A percentile compares a stretch with the other conserved stretches of the same genome.
These are phyloP conservation scores for Ranitomeya imitator DNA, from an alignment of 2,113 vertebrate genomes.

Conservation along the genomic window DNA sequence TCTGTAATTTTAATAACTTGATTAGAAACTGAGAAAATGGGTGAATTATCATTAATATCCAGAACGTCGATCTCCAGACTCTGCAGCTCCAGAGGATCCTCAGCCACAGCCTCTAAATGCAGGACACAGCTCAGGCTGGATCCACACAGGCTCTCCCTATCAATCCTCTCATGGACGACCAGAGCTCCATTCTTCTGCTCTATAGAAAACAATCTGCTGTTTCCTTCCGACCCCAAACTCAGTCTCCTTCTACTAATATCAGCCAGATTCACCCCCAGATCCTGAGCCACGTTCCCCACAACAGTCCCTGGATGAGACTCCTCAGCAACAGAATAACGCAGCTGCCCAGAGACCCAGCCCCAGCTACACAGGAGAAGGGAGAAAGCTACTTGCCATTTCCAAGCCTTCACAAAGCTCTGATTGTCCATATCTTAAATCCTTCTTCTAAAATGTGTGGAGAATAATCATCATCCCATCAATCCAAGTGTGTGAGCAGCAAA, in stretches of 20 bases:
- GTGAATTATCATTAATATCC: slow-evolving; percentile 82
- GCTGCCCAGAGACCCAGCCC: slow-evolving; percentile 77
- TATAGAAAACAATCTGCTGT: no score
- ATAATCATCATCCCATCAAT: slow-evolving; percentile 42
- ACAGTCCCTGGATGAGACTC: slow-evolving; percentile 71
- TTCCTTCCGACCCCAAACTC: no score
- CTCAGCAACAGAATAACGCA: slow-evolving; percentile 76
- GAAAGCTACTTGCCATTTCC: slow-evolving; percentile 81
- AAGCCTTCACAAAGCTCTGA: slow-evolving; percentile 67
- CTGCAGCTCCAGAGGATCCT: slow-evolving; percentile 15
- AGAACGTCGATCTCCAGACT: slow-evolving; percentile 79
- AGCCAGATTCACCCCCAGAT: no score
- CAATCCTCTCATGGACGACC: no score
- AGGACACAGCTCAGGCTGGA: no score
- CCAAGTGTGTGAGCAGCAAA: slow-evolving; percentile 26
- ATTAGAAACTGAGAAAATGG: slow-evolving; percentile 69
- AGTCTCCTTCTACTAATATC: no score
- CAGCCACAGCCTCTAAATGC: no score
- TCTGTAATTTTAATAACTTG: slow-evolving; percentile 73
- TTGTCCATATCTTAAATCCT: slow-evolving; percentile 69
- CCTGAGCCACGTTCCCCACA: no score
- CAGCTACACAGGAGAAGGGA: slow-evolving; percentile 75
- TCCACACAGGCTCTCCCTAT: no score
- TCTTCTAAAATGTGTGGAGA: slow-evolving; percentile 54
- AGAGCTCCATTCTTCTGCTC: no score